phyloP scores from a whole-genome alignment of 2,113 vertebrate genomes.

The Hymenochirus boettgeri region DNA sequence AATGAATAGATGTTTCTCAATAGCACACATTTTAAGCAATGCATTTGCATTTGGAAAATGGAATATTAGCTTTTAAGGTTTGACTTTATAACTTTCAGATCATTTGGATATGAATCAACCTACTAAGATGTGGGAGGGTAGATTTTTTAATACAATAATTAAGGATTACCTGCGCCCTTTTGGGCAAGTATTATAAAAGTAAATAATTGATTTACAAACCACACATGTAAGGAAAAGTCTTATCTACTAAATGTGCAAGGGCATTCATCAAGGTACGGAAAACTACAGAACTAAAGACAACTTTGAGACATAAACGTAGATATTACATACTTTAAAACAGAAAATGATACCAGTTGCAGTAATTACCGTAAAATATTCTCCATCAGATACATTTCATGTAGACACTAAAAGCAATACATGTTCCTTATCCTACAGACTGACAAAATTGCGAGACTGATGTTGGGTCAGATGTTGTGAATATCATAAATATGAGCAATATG shows the following conservation, averaged over 20 bases:
- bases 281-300: background rate
- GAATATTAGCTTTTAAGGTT: slow-evolving; percentile 21
- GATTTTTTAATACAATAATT: background rate
- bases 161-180: background rate
- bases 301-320: slow-evolving; percentile 10
- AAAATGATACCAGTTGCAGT: slow-evolving; percentile 23
- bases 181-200: slow-evolving; percentile 1
- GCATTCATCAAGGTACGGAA: slow-evolving; percentile 27
- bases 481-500: background rate
- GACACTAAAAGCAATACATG: slow-evolving; percentile 1
- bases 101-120: slow-evolving; percentile 13
- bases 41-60: slow-evolving; percentile 20
- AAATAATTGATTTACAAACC: slow-evolving; percentile 41
- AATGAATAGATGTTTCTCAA: slow-evolving; percentile 15
- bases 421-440: background rate
- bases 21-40: background rate
- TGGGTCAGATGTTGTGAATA: background rate
- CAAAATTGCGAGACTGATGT: background rate
- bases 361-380: slow-evolving; percentile 24
- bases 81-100: slow-evolving; percentile 21
- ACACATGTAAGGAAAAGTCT: slow-evolving; percentile 37
- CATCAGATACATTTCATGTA: slow-evolving; percentile 17
- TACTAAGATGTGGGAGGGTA: background rate
- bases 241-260: slow-evolving; percentile 5
- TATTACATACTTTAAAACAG: slow-evolving; percentile 6